These are phyloP conservation scores for Apotomis capreana DNA, from an alignment of 2,888 invertebrate species.

Conservation along the genomic window DNA sequence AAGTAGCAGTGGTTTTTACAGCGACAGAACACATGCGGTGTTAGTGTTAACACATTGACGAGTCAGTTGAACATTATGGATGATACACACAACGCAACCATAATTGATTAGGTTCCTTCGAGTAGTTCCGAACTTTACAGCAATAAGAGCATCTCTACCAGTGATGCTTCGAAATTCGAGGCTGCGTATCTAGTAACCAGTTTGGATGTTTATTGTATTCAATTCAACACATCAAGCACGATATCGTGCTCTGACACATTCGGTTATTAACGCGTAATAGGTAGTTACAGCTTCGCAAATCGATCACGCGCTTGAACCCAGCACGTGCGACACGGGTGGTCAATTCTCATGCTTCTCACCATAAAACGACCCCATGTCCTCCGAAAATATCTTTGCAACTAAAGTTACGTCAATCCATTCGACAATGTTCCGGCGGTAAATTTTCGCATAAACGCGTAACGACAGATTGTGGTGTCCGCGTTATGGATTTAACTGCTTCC, in stretches of 20 bases:
- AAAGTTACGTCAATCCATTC: constrained; percentile 21
- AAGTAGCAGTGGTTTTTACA: constrained; percentile 4
- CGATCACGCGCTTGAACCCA: background rate
- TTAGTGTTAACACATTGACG: too few relatives aligned
- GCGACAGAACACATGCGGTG: background rate
- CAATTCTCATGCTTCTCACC: constrained; percentile 3
- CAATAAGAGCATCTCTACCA: too few relatives aligned
- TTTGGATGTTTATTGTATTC: too few relatives aligned
- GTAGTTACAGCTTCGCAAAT: background rate
- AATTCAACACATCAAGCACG: too few relatives aligned
- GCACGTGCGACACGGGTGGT: constrained; percentile 1
- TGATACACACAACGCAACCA: too few relatives aligned
- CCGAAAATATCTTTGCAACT: constrained; percentile 10
- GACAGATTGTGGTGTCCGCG: constrained; percentile 39
- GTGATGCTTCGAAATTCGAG: too few relatives aligned
- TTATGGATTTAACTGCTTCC: constrained; percentile 39
- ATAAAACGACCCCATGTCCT: constrained; percentile 23
- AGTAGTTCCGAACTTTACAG: too few relatives aligned
- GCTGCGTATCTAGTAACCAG: too few relatives aligned
- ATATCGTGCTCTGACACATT: too few relatives aligned
- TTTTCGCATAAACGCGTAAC: constrained; percentile 36
- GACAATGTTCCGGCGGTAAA: constrained; percentile 31
- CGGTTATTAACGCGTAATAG: too few relatives aligned
- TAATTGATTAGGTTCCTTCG: too few relatives aligned
- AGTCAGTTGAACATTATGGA: too few relatives aligned